Conservation (phyloP, 2,113 vertebrate genomes). For the Phrynosoma platyrhinos region DNA sequence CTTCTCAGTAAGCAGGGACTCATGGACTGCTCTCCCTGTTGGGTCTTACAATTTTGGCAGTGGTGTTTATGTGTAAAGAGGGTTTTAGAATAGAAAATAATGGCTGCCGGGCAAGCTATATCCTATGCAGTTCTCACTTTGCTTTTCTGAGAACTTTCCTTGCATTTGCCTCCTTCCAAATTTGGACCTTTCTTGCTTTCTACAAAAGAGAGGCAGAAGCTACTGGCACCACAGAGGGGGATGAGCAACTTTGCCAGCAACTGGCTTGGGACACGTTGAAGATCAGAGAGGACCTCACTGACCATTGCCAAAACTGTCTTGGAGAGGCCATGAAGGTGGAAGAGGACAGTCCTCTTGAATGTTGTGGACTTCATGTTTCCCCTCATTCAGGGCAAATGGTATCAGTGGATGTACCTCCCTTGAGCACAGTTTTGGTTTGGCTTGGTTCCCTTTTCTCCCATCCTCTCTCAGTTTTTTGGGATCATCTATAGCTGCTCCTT, state of each 20-base stretch:
- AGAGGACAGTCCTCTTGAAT: not conserved
- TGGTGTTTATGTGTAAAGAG: not conserved
- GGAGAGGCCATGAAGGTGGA: not conserved
- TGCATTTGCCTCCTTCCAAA: not conserved
- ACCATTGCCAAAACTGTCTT: no score
- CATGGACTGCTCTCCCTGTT: not conserved
- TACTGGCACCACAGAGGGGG: not conserved
- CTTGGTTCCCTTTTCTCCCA: not conserved
- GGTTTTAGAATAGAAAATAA: not conserved
- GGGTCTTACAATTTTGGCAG: not conserved
- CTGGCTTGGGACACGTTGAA: not conserved
- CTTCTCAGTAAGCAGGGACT: no score
- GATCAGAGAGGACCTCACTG: no score
- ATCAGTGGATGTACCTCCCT: not conserved
- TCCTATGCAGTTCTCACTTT: not conserved
- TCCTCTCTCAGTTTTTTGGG: not conserved
- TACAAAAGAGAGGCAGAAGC: not conserved
- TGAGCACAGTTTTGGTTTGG: not conserved
- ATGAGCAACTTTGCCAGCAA: no score
- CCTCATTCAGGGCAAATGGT: not conserved
- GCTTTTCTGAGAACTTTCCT: not conserved
- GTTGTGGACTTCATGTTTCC: not conserved
- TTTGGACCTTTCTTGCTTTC: not conserved
- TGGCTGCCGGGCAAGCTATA: not conserved
- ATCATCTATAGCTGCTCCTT: not conserved